phyloP scores from a whole-genome alignment of 2,888 invertebrate genomes.

The Labia minor region DNA sequence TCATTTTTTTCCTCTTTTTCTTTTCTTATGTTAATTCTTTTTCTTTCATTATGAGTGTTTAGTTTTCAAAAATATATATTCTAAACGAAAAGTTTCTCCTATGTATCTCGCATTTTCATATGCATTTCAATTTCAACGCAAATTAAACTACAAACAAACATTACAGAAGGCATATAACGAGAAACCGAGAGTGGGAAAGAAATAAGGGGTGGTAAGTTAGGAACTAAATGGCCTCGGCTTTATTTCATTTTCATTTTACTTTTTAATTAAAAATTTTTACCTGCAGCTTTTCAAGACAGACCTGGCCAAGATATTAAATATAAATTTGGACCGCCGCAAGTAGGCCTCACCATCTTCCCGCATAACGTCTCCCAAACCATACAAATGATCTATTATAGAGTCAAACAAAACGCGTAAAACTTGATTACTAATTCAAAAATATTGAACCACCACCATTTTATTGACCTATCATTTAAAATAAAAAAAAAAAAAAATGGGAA shows the following conservation, averaged over 20 bases:
- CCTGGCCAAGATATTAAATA: not conserved
- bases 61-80: not conserved
- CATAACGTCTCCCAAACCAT: not conserved
- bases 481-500: no score
- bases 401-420: no score
- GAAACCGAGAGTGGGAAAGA: not conserved
- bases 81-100: not conserved
- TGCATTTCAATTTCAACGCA: constrained; percentile 1
- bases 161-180: constrained; percentile 1
- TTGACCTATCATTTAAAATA: no score
- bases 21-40: no score
- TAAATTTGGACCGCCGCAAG: not conserved
- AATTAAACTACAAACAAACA: constrained; percentile 13
- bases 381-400: no score
- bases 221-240: not conserved
- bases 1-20: no score
- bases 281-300: not conserved
- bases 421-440: no score
- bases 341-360: not conserved
- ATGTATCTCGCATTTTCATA: not conserved
- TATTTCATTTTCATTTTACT: constrained; percentile 13
- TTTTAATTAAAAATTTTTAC: constrained; percentile 8
- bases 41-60: no score
- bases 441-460: no score
- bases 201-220: not conserved